These are phyloP conservation scores for Epistrophella euchroma DNA, from an alignment of 2,888 invertebrate genomes.

Conservation along the genomic window DNA sequence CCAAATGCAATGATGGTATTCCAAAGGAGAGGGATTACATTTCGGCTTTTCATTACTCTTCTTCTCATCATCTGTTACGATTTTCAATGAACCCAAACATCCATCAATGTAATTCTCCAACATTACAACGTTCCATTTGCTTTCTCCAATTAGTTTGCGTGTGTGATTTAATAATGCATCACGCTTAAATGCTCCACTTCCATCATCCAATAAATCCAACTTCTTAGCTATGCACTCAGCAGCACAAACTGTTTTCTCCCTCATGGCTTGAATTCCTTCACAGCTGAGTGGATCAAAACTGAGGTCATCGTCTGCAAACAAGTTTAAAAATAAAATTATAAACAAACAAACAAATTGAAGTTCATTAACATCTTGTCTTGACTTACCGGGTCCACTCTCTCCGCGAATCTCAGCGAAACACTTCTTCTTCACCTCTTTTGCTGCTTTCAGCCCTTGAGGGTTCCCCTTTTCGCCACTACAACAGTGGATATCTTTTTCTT, in stretches of 20 bases:
- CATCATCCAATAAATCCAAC: conserved; percentile 73
- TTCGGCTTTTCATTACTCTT: conserved; percentile 26
- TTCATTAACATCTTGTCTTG: conserved; percentile 3
- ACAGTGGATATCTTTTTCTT: conserved; percentile 72
- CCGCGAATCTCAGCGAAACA: conserved; percentile 74
- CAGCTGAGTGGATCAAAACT: conserved; percentile 78
- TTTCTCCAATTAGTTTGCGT: conserved; percentile 62
- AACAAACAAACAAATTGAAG: background rate
- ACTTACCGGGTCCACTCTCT: conserved; percentile 72
- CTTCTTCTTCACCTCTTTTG: conserved; percentile 71
- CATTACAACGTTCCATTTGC: conserved; percentile 69
- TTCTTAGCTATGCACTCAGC: conserved; percentile 77
- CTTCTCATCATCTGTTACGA: background rate
- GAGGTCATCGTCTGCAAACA: conserved; percentile 63
- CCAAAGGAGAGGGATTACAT: conserved; percentile 76
- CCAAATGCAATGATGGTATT: conserved; percentile 77
- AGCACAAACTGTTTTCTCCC: conserved; percentile 76
- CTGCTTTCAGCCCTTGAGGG: conserved; percentile 53
- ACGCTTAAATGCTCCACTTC: conserved; percentile 76
- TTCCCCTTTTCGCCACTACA: conserved; percentile 75
- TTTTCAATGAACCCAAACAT: conserved; percentile 70
- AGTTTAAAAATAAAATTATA: background rate
- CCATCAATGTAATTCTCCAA: conserved; percentile 76
- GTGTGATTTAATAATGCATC: conserved; percentile 74
- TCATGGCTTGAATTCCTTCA: conserved; percentile 75